Evolutionary conservation across 2,797 vertebrate genomes (phyloP).

Genomic region (Paramormyrops hopkinsi): DNA sequence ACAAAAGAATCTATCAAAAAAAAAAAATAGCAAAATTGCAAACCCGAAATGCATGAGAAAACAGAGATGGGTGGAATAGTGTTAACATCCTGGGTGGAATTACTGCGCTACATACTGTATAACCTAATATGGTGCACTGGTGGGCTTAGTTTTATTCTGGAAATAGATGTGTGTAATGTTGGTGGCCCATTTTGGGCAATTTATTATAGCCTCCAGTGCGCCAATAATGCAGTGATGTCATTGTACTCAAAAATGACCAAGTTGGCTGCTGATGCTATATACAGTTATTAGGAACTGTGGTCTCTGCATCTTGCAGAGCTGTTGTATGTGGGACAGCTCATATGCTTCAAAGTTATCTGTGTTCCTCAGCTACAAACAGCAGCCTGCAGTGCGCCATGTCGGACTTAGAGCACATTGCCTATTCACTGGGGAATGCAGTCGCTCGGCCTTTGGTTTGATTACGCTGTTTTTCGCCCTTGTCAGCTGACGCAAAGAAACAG

Average conservation of each 20-base stretch:
- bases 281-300: not conserved
- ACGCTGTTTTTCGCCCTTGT: not conserved
- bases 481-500: not conserved
- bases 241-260: not conserved
- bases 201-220: not conserved
- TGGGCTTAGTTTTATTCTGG: slow-evolving; percentile 24
- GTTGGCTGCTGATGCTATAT: not conserved
- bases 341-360: not conserved
- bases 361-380: not conserved
- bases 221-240: not conserved
- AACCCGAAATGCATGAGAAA: not conserved
- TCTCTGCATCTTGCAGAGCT: not conserved
- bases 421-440: slow-evolving; percentile 20
- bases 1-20: not conserved
- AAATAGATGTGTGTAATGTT: slow-evolving; percentile 20
- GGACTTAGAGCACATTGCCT: slow-evolving; percentile 21
- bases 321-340: not conserved
- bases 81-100: slow-evolving; percentile 11
- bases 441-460: not conserved
- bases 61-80: slow-evolving; percentile 18
- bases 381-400: slow-evolving; percentile 5
- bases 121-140: not conserved
- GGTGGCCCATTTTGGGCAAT: not conserved
- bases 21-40: not conserved
- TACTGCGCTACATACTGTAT: not conserved